A percentile compares a stretch with the other conserved stretches of the same genome.
phyloP scores from a whole-genome alignment of 2,888 invertebrate genomes.

The Spilosoma lubricipeda region DNA sequence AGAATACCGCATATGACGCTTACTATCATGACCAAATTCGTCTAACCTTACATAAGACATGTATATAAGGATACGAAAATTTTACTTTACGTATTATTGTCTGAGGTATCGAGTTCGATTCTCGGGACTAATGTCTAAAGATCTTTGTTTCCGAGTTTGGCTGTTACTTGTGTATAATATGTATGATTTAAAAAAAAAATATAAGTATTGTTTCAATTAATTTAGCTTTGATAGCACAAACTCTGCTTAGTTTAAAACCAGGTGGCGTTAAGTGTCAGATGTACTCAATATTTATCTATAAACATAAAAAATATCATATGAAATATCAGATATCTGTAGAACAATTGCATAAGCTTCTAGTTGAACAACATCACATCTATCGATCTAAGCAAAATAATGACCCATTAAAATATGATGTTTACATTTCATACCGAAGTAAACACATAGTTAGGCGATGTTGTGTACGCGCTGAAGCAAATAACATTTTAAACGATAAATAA shows the following conservation, averaged over 20 bases:
- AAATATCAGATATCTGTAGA: background rate
- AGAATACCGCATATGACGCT: background rate
- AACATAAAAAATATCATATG: background rate
- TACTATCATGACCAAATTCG: background rate
- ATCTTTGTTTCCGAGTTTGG: too few relatives aligned
- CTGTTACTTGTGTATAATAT: too few relatives aligned
- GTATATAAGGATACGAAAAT: too few relatives aligned
- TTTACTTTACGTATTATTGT: too few relatives aligned
- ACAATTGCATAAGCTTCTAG: background rate
- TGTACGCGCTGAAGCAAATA: background rate
- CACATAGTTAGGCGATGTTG: background rate
- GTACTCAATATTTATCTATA: too few relatives aligned
- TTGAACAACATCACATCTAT: background rate
- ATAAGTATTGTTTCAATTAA: too few relatives aligned
- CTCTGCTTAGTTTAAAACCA: too few relatives aligned
- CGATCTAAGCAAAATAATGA: background rate
- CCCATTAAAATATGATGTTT: background rate
- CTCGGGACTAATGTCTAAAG: too few relatives aligned
- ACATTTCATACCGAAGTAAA: background rate
- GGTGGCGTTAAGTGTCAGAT: too few relatives aligned
- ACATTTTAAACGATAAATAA: background rate
- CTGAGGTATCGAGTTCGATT: too few relatives aligned
- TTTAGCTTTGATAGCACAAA: too few relatives aligned
- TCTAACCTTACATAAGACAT: background rate
- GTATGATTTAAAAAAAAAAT: too few relatives aligned